phyloP scores from a whole-genome alignment of 1,140 invertebrate species.

The Sycobia sp. region DNA sequence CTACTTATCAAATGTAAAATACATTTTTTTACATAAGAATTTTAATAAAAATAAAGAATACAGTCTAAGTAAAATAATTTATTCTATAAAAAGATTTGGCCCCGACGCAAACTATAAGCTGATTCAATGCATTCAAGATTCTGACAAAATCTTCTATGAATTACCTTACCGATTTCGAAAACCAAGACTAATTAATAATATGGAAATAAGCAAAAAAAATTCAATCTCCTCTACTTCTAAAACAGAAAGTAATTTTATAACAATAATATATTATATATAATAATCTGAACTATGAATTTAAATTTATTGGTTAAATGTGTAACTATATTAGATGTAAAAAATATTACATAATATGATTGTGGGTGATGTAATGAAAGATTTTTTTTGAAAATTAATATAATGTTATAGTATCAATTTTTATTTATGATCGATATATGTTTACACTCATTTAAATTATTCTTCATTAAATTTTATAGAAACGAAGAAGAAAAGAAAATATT shows the following conservation, averaged over 20 bases:
- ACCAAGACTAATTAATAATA: constrained; percentile 33
- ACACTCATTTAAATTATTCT: neutral
- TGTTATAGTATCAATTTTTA: too few relatives aligned
- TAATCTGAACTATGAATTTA: neutral
- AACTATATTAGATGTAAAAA: too few relatives aligned
- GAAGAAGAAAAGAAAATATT: constrained; percentile 15
- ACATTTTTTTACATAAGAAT: too few relatives aligned
- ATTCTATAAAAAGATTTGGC: constrained; percentile 41
- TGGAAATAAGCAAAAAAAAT: neutral
- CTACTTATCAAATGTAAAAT: constrained; percentile 45
- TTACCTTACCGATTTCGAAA: constrained; percentile 34
- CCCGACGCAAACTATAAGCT: constrained; percentile 42
- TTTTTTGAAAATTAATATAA: too few relatives aligned
- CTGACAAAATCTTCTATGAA: constrained; percentile 28
- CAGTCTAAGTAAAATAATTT: neutral
- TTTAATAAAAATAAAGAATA: too few relatives aligned
- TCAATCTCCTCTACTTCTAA: neutral
- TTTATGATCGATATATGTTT: neutral
- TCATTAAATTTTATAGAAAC: neutral
- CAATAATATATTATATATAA: neutral
- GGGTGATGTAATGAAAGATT: too few relatives aligned
- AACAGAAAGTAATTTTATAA: neutral
- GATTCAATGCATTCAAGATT: constrained; percentile 38
- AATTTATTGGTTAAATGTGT: too few relatives aligned
- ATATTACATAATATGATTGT: too few relatives aligned